These are phyloP conservation scores for Sebastes reedi DNA, from an alignment of 2,797 vertebrate species.

Conservation along the genomic window DNA sequence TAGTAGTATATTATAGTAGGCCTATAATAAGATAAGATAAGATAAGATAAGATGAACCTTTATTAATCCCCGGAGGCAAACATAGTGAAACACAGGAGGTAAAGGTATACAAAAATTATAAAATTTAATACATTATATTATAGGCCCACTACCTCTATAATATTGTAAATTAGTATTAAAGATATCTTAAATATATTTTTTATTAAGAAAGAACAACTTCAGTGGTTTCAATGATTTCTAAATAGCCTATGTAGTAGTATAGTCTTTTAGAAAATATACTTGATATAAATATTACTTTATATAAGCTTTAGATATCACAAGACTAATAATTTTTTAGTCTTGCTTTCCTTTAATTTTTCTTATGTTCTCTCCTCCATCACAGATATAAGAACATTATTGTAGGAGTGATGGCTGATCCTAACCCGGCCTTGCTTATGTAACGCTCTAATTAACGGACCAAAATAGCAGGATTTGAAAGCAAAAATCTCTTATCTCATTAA, in stretches of 20 bases:
- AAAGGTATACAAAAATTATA: too few relatives aligned
- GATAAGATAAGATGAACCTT: too few relatives aligned
- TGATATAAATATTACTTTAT: too few relatives aligned
- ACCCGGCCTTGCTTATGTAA: background rate
- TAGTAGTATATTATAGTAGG: too few relatives aligned
- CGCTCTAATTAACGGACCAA: background rate
- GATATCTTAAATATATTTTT: background rate
- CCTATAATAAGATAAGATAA: too few relatives aligned
- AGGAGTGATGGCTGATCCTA: background rate
- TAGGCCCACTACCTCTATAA: too few relatives aligned
- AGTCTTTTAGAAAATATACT: background rate
- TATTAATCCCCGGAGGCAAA: too few relatives aligned
- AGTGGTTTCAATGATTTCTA: background rate
- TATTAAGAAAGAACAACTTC: background rate
- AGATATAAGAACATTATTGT: background rate
- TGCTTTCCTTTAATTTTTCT: background rate
- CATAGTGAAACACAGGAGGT: too few relatives aligned
- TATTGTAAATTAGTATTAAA: too few relatives aligned
- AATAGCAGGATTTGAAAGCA: constrained; percentile 8
- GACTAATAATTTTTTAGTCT: background rate
- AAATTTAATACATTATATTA: too few relatives aligned
- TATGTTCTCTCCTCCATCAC: background rate
- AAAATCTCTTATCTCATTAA: background rate
- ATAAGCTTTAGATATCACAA: too few relatives aligned
- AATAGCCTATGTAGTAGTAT: background rate